Evolutionary conservation across 2,888 invertebrate genomes (phyloP), one percentile per base, ranked within the genome.

Genomic region (Digitonthophagus gazella): DNA sequence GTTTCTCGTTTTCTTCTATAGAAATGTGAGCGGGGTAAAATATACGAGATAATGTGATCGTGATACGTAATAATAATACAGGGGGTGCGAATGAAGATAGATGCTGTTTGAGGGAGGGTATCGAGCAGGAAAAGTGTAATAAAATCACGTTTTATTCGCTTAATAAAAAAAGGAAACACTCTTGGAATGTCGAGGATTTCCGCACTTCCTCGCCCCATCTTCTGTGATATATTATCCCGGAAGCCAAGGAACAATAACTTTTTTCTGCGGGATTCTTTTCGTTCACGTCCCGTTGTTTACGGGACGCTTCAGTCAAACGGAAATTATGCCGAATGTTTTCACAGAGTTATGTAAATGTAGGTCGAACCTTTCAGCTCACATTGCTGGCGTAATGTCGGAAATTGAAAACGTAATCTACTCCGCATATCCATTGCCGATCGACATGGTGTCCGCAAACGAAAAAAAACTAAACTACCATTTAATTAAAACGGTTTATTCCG

Each of bases 111-210:
- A 44, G 28, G 28, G 28, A 44, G 8, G 28, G 28, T 11, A 44
- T 44, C 28, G 28, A 44, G 28, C 11, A 44, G 28, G 28, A 44
- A 44, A 44, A 44, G 28, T 44, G 28, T 61, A 61, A 61, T 61
- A 61, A 61, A 61, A 61, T 61, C 61, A 61, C 61, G 61, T 61
- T 61, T 61, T 61, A 61, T 61, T 61, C 61, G 61, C 18, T 61
- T 20, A 18, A 61, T 61, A 61, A 61, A 61, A 20, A 61, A 20
- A 20, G 19, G 61, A 61, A 61, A 61, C 61, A 61, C 28, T 44
- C 28, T 44, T 44, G 28, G 11, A 44, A 44, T 5, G 28, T 44
- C 28, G 28, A 44, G 28, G 28, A 44, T 44, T 44, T 44, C 28
- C 28, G 28, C 28, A 44, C 28, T 44, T 44, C 28, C 28, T 44